Conservation (phyloP, 2,888 invertebrate genomes). For the Bhutanitis thaidina region DNA sequence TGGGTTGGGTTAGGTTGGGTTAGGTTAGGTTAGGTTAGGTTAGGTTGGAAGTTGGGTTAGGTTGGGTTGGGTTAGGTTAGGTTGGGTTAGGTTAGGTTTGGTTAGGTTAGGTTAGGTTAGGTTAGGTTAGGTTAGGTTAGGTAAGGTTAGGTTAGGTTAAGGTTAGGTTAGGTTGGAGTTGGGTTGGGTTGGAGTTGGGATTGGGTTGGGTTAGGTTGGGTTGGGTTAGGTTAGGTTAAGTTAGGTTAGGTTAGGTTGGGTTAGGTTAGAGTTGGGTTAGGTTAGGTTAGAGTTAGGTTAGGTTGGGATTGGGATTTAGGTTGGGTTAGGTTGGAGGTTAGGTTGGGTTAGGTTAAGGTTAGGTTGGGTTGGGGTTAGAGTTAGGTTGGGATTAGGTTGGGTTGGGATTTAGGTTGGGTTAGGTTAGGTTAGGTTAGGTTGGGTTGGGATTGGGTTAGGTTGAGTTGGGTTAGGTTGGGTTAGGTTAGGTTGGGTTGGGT, state of each 20-base stretch:
- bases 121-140: too few species aligned
- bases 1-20: too few species aligned
- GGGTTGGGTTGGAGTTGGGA: neutral
- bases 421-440: conserved; percentile 2
- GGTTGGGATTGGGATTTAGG: neutral
- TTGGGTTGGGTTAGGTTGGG: neutral
- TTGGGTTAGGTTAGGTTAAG: neutral
- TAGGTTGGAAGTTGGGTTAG: too few species aligned
- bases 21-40: too few species aligned
- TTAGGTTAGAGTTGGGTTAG: neutral
- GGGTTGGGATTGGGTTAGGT: conserved; percentile 17
- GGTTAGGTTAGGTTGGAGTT: neutral
- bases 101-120: too few species aligned
- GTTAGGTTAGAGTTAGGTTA: neutral
- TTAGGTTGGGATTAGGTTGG: conserved; percentile 14
- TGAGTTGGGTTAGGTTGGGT: neutral
- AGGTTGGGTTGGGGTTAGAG: neutral
- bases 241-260: neutral
- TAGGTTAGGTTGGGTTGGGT: neutral
- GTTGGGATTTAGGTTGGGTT: too few species aligned
- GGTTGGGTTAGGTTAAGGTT: neutral
- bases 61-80: too few species aligned
- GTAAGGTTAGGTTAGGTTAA: neutral
- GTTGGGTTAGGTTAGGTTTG: too few species aligned
- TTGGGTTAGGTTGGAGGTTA: neutral